Base-by-base conservation (phyloP, 2,113 vertebrate genomes). In the Hystrix brachyura region DNA sequence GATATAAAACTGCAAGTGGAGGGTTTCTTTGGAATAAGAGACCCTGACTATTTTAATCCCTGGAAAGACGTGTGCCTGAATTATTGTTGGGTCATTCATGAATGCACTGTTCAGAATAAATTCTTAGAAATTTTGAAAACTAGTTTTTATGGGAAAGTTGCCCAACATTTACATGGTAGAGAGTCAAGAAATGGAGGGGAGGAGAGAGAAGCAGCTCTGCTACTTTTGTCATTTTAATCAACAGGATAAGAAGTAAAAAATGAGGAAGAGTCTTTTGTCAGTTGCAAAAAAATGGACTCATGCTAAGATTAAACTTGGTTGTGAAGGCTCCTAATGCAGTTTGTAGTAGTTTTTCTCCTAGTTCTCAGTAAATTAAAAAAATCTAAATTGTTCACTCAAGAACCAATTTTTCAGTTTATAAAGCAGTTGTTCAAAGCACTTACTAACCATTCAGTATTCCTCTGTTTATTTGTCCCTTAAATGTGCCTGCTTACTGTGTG, bases 61-160 rank as follows among this genome's bases (percentile, higher is more conserved):
- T 90, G 59, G 71, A 82, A 95, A 95, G 87, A 94, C 79, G 9
- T 34, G 74, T 67, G 59, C 62, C 76, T 95, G 19, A 65, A 72
- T 95, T 92, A n/a, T 65, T 90, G 12, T 46, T 83, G 72, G 13
- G 69, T 92, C 59, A 85, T 86, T 74, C 57, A 43, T 90, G 82
- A 96, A 82, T 86, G 65, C 71, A 18, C 81, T 83, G 19, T 27
- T 92, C 25, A 81, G 65, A 90, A 90, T 57, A 67, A 57, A 87
- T 94, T 84, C 69, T 71, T 7, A 1, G 62, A 85, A 85, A 34
- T 59, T 94, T 94, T 69, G 32, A 92, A 92, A 97, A 48, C 95
- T 86, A 87, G 83, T 92, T 80, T 34, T 14, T 92, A 87, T 48
- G 71, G 64, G 94, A 94, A 90, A 79, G 29, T 81, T 81, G 65